phyloP scores from a whole-genome alignment of 2,113 vertebrate genomes.

The Pomatorhinus ruficollis region DNA sequence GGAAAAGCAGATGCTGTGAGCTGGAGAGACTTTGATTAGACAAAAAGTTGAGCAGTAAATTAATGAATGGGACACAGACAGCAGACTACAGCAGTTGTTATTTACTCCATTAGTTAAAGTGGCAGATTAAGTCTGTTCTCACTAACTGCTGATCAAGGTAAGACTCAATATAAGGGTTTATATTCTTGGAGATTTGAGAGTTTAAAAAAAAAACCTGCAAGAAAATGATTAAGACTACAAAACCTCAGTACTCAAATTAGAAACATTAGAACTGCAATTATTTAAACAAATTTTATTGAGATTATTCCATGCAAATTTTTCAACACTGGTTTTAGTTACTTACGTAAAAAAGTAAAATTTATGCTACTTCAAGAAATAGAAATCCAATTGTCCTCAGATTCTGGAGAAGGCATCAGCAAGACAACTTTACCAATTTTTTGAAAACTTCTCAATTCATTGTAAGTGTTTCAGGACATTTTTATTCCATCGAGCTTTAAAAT shows the following conservation, averaged over 20 bases:
- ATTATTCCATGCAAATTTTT: not conserved
- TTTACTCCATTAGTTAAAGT: not conserved
- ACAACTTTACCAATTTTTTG: not conserved
- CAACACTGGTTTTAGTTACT: not conserved
- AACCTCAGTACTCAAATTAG: fast-evolving
- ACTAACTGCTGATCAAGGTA: not conserved
- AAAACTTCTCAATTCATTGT: not conserved
- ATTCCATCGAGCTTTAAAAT: not conserved
- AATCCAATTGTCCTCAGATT: not conserved
- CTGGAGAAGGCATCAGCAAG: not conserved
- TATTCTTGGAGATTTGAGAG: not conserved
- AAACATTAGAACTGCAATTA: not conserved
- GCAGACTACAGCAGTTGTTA: not conserved
- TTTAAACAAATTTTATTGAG: not conserved
- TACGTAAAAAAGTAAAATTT: not conserved
- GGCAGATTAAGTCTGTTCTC: not conserved
- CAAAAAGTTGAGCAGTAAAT: not conserved
- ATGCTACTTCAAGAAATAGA: not conserved
- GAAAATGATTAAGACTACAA: not conserved
- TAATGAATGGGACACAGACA: not conserved
- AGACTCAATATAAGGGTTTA: not conserved
- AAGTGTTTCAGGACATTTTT: not conserved
- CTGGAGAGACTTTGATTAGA: not conserved
- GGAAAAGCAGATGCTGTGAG: not conserved
- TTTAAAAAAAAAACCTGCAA: not conserved